A percentile compares a stretch with the other conserved stretches of the same genome.
Evolutionary conservation across 2,888 invertebrate species (phyloP).

Genomic region (Standfussiana lucernea): DNA sequence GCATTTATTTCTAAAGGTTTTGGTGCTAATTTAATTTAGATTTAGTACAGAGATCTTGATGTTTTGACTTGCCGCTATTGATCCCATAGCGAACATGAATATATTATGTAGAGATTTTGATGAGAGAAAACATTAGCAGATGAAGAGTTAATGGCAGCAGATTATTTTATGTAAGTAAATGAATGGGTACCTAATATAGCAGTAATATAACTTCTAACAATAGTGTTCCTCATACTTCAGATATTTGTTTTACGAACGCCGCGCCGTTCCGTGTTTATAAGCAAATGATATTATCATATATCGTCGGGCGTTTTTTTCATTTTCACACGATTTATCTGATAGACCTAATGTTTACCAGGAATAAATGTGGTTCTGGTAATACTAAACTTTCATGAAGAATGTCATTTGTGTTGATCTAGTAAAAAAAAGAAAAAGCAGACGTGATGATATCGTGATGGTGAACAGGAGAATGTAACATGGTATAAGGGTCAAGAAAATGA

Average conservation of each 20-base stretch:
- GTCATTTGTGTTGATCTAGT: background rate
- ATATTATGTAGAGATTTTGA: background rate
- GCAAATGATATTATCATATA: conserved; percentile 12
- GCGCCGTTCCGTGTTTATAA: conserved; percentile 13
- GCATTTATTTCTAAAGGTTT: background rate
- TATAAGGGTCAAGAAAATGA: no score
- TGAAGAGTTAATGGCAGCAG: background rate
- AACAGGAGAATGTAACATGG: background rate
- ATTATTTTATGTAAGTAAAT: background rate
- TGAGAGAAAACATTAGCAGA: background rate
- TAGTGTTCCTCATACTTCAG: background rate
- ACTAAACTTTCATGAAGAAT: background rate
- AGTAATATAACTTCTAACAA: background rate
- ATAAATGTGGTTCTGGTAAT: background rate
- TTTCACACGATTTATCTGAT: conserved; percentile 3
- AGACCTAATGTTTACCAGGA: background rate
- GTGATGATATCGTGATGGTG: background rate
- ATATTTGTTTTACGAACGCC: conserved; percentile 24
- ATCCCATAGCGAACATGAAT: no score
- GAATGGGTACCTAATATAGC: background rate
- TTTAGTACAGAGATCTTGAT: background rate
- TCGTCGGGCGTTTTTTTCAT: background rate
- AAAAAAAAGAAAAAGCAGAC: background rate
- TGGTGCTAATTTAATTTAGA: background rate
- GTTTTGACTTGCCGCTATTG: background rate